Base-by-base conservation (phyloP, 2,797 vertebrate species). In the Schizopygopsis pylzovi region DNA sequence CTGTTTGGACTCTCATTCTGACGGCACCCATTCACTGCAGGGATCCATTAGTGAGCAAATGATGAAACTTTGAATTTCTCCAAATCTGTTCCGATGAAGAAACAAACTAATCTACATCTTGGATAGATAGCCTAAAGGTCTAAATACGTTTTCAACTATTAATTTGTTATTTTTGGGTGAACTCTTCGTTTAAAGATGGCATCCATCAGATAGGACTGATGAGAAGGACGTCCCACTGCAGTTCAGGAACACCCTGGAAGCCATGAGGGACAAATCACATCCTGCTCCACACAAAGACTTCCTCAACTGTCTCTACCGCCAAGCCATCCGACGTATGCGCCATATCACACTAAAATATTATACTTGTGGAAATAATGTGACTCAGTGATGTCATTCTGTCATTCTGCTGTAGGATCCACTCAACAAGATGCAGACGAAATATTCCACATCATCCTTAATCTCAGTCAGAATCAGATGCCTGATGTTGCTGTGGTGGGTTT, bases 391-490 rank as follows among this genome's bases (percentile, higher is more conserved):
- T 37, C 8, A 63, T 39, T 39, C 49, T 37, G 25, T 54, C 25
- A 61, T 56, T 79, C 12, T 83, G 15, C 16, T 84, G 43, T 43
- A 96, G 95, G 92, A 4, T 2, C 1, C 4, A 13, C 8, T 15
- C 91, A 94, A 86, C 95, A 95, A 0, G 95, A 96, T 10, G 95
- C 94, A 0, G 93, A 94, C 6, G 95, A 96, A 89, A 94, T 96
- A n/a, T 95, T 96, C 83, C 92, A 94, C 89, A 81, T 68, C 45
- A 91, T 96, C 61, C 90, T 95, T 41, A 90, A 94, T 91, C 75
- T 93, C 7, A 85, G 92, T 1, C 89, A 92, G 2, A 87, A 91
- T 85, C 95, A 96, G 89, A 92, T 95, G 86, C 76, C 92, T 8
- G 61, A 95, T 4, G 54, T 7, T 86, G 33, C 65, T 68, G 33